phyloP scores from a whole-genome alignment of 2,113 vertebrate species.

The Scalopus aquaticus region DNA sequence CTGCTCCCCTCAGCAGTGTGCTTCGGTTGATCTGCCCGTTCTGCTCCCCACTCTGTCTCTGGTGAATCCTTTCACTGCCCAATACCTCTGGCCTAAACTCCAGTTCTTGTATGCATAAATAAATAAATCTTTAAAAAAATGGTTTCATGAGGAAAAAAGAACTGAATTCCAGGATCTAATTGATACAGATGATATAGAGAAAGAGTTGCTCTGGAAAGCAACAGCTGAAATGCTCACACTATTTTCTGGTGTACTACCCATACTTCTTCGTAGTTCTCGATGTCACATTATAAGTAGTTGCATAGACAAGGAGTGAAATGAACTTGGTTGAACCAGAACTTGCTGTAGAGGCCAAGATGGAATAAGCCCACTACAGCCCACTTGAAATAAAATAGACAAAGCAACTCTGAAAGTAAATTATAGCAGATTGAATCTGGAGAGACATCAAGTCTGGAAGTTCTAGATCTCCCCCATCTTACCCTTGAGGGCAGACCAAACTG shows the following conservation, averaged over 20 bases:
- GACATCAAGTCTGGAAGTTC: background rate
- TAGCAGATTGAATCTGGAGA: background rate
- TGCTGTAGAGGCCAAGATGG: background rate
- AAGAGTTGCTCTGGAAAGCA: background rate
- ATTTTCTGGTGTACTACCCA: fast-evolving
- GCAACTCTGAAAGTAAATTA: background rate
- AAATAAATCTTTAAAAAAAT: too few relatives aligned
- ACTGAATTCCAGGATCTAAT: background rate
- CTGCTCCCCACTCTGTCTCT: too few relatives aligned
- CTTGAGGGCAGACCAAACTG: too few relatives aligned
- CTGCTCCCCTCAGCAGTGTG: too few relatives aligned
- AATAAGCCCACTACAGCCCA: background rate
- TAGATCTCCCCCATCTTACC: background rate
- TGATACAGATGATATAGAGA: background rate
- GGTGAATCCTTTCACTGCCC: too few relatives aligned
- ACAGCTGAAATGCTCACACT: background rate
- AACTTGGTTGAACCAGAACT: background rate
- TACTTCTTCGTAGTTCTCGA: background rate
- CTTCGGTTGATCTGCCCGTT: too few relatives aligned
- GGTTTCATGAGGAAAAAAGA: background rate
- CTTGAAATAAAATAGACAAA: background rate
- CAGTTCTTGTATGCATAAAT: too few relatives aligned
- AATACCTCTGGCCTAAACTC: too few relatives aligned
- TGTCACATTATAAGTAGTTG: too few relatives aligned
- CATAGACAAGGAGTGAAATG: background rate